Base-by-base conservation (phyloP, 1,140 invertebrate genomes). In the Pogonomyrmex californicus region DNA sequence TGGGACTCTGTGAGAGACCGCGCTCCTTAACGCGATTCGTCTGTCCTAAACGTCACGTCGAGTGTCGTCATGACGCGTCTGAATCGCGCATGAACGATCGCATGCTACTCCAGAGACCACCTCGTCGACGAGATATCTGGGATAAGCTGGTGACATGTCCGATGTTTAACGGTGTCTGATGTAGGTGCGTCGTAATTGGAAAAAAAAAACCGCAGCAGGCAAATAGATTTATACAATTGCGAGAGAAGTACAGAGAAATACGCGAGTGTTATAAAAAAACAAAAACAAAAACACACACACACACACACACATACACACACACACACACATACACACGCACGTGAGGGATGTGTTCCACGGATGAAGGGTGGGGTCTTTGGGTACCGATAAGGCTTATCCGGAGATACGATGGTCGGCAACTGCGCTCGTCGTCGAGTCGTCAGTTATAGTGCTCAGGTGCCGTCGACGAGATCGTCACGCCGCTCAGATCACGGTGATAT, bases 361-460 rank as follows among this genome's bases (percentile, higher is more conserved):
- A 60, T 71, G 87, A 75, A 83, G 88, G 90, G 90, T 87, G 90
- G 90, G 90, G 85, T 86, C 81, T 91, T 81, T 83, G 81, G 88
- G 75, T 86, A 87, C 87, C 79, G 90, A 91, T 91, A 91, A 91
- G 70, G 90, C 90, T 91, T 91, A 91, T 91, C 90, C 87, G 81
- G 83, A 91, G 90, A 91, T 91, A 91, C 73, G 90, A 91, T 91
- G 89, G 89, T 87, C 68, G 85, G 38, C 85, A 73, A 75, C 89
- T 77, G 82, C 63, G 90, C 79, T 79, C 65, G 79, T 79, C 65
- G 79, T 62, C 79, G 79, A 33, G 60, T 65, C 77, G 75, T 65
- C 90, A 91, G 90, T 91, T 79, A 63, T 91, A 91, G 90, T 86
- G 86, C 65, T 91, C 90, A 91, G 90, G 90, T 91, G 82, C 73